Conservation (phyloP, 2,797 vertebrate species). For the Gymnothorax reevesii region DNA sequence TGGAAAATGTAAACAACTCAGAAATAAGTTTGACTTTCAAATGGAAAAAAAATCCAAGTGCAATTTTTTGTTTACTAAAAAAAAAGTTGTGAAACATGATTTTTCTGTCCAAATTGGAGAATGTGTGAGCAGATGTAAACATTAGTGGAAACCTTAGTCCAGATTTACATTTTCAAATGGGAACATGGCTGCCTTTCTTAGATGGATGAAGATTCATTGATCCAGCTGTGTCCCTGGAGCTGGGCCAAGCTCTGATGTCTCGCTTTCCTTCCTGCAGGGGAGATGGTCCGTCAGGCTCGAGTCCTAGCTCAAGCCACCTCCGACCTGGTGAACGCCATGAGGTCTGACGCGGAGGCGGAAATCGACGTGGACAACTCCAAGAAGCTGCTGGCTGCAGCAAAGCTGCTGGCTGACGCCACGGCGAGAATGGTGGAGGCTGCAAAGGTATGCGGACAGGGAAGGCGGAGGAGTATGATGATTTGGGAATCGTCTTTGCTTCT, state of each 20-base stretch:
- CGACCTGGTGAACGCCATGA: conserved; percentile 95
- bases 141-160: not conserved
- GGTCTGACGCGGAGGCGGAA: conserved; percentile 94
- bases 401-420: conserved; percentile 94
- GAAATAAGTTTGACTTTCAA: not conserved
- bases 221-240: not conserved
- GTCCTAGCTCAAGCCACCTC: conserved; percentile 97
- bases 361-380: conserved; percentile 97
- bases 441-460: conserved; percentile 74
- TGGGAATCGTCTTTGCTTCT: not conserved
- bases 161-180: not conserved
- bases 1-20: not conserved
- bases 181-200: not conserved
- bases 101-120: not conserved
- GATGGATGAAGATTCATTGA: not conserved
- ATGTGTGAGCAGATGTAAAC: not conserved
- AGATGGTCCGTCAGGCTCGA: conserved; percentile 96
- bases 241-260: not conserved
- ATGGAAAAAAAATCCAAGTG: not conserved
- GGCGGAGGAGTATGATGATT: not conserved
- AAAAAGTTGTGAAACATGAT: not conserved
- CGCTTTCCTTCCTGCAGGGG: conserved; percentile 70
- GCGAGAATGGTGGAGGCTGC: conserved; percentile 98
- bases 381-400: conserved; percentile 94
- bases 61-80: not conserved